Conservation (phyloP, 2,113 vertebrate genomes). For the Epinephelus moara region DNA sequence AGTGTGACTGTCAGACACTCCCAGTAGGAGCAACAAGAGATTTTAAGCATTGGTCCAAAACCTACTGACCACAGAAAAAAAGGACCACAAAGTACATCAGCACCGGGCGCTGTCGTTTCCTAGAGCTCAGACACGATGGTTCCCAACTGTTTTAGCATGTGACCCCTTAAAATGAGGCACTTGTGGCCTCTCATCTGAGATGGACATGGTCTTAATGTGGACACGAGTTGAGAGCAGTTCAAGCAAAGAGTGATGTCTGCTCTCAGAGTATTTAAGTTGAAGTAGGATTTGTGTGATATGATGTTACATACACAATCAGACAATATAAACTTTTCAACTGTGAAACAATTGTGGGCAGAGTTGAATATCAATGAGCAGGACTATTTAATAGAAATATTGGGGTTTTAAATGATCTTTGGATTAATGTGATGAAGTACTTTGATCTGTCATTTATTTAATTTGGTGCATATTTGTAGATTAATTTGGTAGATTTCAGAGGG, state of each 20-base stretch:
- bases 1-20: not conserved
- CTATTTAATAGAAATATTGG: not conserved
- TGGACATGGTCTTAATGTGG: not conserved
- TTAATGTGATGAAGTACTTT: not conserved
- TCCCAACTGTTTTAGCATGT: not conserved
- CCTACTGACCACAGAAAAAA: not conserved
- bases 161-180: not conserved
- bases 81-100: not conserved
- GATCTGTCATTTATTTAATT: not conserved
- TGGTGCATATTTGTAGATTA: no score
- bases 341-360: not conserved
- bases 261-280: not conserved
- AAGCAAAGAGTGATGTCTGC: not conserved
- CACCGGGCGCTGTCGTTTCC: not conserved
- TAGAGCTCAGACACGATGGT: not conserved
- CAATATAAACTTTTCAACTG: not conserved
- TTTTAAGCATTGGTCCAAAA: conserved; percentile 4
- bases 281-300: not conserved
- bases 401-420: not conserved
- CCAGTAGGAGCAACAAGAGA: not conserved
- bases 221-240: not conserved
- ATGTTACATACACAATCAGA: not conserved
- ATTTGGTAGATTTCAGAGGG: no score
- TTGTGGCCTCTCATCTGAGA: not conserved
- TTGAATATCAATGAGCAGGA: not conserved